These are phyloP conservation scores for Pocota personata DNA, from an alignment of 2,888 invertebrate genomes.

Conservation along the genomic window DNA sequence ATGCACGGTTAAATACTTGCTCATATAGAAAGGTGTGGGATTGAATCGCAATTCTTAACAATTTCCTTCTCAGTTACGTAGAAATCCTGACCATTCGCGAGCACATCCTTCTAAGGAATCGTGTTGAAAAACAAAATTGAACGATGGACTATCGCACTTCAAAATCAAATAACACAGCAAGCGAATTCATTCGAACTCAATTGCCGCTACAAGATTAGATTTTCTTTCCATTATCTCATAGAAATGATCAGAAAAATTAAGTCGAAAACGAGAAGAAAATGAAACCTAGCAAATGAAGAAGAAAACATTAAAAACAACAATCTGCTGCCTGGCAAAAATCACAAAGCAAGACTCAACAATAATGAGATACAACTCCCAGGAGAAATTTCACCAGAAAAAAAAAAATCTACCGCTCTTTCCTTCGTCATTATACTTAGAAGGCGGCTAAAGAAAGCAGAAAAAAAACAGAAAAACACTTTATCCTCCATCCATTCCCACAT, in stretches of 20 bases:
- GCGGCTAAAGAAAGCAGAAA: background rate
- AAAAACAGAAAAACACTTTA: slow-evolving; percentile 29
- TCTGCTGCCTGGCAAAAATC: slow-evolving; percentile 16
- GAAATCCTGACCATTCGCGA: too few species aligned
- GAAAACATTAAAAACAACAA: slow-evolving; percentile 17
- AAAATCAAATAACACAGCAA: slow-evolving; percentile 24
- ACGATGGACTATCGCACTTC: background rate
- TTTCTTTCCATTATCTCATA: slow-evolving; percentile 2
- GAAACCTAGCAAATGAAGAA: background rate
- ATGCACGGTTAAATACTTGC: too few species aligned
- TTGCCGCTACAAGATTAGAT: slow-evolving; percentile 50
- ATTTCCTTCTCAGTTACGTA: too few species aligned
- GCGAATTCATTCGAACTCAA: slow-evolving; percentile 32
- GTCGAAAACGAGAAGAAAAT: slow-evolving; percentile 16
- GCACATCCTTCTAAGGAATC: too few species aligned
- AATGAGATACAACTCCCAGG: slow-evolving; percentile 68
- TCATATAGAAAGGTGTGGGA: too few species aligned
- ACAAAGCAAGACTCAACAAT: slow-evolving; percentile 49
- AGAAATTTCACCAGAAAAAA: slow-evolving; percentile 45
- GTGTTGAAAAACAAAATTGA: background rate
- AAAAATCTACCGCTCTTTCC: background rate
- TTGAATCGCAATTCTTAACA: too few species aligned
- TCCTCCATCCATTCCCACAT: slow-evolving; percentile 41
- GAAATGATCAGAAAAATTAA: slow-evolving; percentile 6
- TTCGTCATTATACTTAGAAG: slow-evolving; percentile 9